Conservation (phyloP, 1,140 invertebrate species). For the Dendroctonus ponderosae region DNA sequence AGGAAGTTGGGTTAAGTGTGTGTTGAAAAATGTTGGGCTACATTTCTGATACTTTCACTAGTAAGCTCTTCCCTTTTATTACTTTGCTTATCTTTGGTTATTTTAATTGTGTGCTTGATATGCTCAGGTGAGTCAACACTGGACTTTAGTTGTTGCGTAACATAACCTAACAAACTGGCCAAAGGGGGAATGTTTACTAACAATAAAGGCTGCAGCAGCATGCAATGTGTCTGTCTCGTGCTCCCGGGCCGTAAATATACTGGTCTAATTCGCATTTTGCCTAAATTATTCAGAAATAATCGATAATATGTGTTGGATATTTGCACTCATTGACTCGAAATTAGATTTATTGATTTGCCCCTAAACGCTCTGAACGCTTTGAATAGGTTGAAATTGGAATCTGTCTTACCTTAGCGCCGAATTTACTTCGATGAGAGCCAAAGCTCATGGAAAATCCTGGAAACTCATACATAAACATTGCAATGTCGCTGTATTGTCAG, state of each 20-base stretch:
- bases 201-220: not conserved
- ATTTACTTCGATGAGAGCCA: no score
- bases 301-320: no score
- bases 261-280: not conserved
- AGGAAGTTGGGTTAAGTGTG: not conserved
- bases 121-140: slow-evolving; percentile 28
- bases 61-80: slow-evolving; percentile 15
- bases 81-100: slow-evolving; percentile 16
- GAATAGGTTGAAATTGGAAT: no score
- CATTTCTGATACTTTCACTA: slow-evolving; percentile 22
- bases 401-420: no score
- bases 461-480: no score
- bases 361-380: no score
- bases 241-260: not conserved
- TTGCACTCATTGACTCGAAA: no score
- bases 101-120: slow-evolving; percentile 17
- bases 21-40: slow-evolving; percentile 18
- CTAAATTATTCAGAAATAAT: no score
- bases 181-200: not conserved
- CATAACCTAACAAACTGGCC: slow-evolving; percentile 1
- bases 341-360: no score
- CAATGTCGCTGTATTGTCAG: no score
- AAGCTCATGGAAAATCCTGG: no score
- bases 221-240: not conserved
- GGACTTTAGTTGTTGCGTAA: slow-evolving; percentile 3